Conservation (phyloP, 2,113 vertebrate genomes). For the Prunella himalayana region DNA sequence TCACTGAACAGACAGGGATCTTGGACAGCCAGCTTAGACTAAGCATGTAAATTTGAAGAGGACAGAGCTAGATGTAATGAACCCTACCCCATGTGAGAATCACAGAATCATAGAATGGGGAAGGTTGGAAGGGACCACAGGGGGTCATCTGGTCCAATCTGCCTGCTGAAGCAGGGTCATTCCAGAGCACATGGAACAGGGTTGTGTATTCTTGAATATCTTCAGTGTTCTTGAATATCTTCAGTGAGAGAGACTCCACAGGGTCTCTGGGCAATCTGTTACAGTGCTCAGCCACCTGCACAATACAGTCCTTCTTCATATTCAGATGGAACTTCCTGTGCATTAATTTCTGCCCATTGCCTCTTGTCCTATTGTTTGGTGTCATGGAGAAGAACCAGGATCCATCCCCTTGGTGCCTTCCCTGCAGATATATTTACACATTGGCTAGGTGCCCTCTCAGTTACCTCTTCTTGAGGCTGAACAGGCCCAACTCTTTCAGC, state of each 20-base stretch:
- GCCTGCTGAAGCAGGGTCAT: background rate
- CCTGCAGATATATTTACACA: background rate
- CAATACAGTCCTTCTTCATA: background rate
- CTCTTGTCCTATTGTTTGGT: background rate
- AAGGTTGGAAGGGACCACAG: background rate
- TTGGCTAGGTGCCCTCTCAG: background rate
- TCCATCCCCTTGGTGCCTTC: background rate
- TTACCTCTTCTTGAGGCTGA: background rate
- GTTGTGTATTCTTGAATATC: background rate
- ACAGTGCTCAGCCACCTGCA: background rate
- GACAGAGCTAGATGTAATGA: background rate
- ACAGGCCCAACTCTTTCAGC: background rate
- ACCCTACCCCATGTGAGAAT: background rate
- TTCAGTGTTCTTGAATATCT: background rate
- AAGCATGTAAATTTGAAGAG: background rate
- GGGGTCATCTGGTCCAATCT: rapidly evolving
- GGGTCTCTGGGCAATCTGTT: background rate
- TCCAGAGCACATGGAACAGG: background rate
- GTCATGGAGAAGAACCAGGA: background rate
- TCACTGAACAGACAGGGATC: background rate
- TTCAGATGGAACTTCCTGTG: background rate
- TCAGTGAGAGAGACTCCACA: too few relatives aligned
- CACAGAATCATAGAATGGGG: background rate
- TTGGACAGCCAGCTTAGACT: background rate
- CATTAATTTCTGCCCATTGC: background rate